A percentile compares a stretch with the other conserved stretches of the same genome.
Conservation (phyloP, 2,113 vertebrate genomes). For the Chionomys nivalis region DNA sequence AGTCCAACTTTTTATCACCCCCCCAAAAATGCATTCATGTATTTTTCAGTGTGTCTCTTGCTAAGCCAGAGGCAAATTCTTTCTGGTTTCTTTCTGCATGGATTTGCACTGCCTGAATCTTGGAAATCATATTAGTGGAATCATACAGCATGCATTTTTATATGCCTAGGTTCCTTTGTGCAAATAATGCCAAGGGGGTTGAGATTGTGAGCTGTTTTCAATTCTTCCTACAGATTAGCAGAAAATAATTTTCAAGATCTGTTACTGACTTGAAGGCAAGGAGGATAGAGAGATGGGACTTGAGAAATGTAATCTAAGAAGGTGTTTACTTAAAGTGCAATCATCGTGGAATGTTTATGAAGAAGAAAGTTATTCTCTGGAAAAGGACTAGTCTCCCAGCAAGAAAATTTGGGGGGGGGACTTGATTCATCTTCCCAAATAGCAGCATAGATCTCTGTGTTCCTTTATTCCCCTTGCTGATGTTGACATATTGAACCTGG, state of each 20-base stretch:
- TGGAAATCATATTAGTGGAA: conserved; percentile 25
- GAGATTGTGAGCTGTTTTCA: not conserved
- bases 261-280: conserved; percentile 11
- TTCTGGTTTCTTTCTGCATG: conserved; percentile 41
- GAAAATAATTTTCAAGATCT: not conserved
- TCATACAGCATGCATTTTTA: not conserved
- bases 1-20: not conserved
- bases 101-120: not conserved
- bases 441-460: conserved; percentile 38
- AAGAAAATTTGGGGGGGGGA: not conserved
- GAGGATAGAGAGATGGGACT: not conserved
- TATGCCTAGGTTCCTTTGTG: not conserved
- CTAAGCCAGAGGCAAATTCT: not conserved
- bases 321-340: conserved; percentile 14
- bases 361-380: conserved; percentile 48
- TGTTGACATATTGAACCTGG: conserved; percentile 12
- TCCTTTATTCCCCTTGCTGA: conserved; percentile 32
- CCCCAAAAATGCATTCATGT: not conserved
- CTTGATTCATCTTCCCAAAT: conserved; percentile 10
- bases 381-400: not conserved
- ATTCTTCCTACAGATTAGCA: conserved; percentile 5
- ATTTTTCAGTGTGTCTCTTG: not conserved
- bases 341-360: not conserved
- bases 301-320: conserved; percentile 19
- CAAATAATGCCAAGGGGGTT: conserved; percentile 39